Percentiles rank a stretch among this genome's conserved stretches.
These are phyloP conservation scores for Cataglyphis hispanica DNA, from an alignment of 1,140 invertebrate genomes.

Conservation along the genomic window DNA sequence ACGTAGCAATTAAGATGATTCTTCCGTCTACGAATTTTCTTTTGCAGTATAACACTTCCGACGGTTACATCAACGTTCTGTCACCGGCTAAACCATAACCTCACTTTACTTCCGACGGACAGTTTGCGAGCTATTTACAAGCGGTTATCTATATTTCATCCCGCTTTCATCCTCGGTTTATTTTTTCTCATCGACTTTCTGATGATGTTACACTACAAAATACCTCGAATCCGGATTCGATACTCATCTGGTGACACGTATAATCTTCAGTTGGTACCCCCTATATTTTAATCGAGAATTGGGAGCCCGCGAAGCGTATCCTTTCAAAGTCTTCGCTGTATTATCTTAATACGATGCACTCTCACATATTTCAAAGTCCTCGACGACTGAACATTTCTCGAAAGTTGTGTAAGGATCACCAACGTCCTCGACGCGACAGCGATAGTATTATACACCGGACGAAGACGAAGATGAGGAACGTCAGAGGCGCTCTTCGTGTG, in stretches of 20 bases:
- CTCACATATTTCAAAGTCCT: constrained; percentile 29
- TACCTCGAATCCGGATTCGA: not conserved
- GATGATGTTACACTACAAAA: constrained; percentile 3
- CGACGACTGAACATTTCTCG: not conserved
- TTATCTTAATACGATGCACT: constrained; percentile 21
- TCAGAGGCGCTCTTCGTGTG: constrained; percentile 12
- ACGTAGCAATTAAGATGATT: not conserved
- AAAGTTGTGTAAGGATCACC: not conserved
- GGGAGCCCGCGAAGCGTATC: not conserved
- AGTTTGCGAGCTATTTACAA: not conserved
- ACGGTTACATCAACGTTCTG: not conserved
- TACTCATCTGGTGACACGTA: not conserved
- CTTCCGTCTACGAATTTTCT: not conserved
- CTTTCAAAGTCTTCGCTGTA: not conserved
- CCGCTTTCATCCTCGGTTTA: not conserved
- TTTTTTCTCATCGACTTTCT: not conserved
- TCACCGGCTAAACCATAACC: constrained; percentile 4
- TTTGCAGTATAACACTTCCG: constrained; percentile 3
- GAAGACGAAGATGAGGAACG: constrained; percentile 34
- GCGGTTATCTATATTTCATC: not conserved
- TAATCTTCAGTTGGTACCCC: not conserved
- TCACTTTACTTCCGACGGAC: constrained; percentile 40
- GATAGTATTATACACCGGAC: not conserved
- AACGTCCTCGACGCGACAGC: not conserved
- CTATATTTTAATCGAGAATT: no score